Conservation (phyloP, 2,888 invertebrate genomes). For the Calliopum simillimum region DNA sequence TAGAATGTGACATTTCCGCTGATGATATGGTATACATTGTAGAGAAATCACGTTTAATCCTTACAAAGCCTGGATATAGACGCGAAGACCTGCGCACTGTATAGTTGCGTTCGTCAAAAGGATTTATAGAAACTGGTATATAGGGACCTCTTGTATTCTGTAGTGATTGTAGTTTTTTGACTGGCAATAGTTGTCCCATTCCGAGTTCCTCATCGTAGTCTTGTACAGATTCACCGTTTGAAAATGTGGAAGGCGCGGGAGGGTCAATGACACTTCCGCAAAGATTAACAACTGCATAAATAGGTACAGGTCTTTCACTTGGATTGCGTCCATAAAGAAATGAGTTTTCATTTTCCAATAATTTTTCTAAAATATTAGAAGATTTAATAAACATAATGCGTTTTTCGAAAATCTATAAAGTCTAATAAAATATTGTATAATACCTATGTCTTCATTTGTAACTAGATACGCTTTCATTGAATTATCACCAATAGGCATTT, state of each 20-base stretch:
- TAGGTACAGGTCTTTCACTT: constrained; percentile 69
- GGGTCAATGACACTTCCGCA: constrained; percentile 57
- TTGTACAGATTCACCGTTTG: constrained; percentile 27
- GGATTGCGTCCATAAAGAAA: constrained; percentile 74
- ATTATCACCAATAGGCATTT: constrained; percentile 58
- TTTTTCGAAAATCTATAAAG: not conserved
- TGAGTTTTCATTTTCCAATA: constrained; percentile 67
- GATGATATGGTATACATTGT: constrained; percentile 15
- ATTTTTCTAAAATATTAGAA: constrained; percentile 54
- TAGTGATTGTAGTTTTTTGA: constrained; percentile 7
- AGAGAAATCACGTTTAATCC: constrained; percentile 50
- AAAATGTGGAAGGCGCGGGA: not conserved
- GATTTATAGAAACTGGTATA: constrained; percentile 62
- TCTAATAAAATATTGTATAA: constrained; percentile 32
- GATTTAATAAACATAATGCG: not conserved
- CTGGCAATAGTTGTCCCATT: constrained; percentile 27
- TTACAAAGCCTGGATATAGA: constrained; percentile 58
- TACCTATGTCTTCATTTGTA: constrained; percentile 69
- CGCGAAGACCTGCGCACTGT: constrained; percentile 60
- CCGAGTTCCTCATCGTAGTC: constrained; percentile 1
- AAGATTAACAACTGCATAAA: constrained; percentile 72
- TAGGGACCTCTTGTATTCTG: constrained; percentile 59
- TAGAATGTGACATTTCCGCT: constrained; percentile 15
- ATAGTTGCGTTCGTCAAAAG: constrained; percentile 55
- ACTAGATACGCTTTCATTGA: constrained; percentile 69